These are phyloP conservation scores for Drosophila mimetica DNA, from an alignment of 2,888 invertebrate species.

Conservation along the genomic window DNA sequence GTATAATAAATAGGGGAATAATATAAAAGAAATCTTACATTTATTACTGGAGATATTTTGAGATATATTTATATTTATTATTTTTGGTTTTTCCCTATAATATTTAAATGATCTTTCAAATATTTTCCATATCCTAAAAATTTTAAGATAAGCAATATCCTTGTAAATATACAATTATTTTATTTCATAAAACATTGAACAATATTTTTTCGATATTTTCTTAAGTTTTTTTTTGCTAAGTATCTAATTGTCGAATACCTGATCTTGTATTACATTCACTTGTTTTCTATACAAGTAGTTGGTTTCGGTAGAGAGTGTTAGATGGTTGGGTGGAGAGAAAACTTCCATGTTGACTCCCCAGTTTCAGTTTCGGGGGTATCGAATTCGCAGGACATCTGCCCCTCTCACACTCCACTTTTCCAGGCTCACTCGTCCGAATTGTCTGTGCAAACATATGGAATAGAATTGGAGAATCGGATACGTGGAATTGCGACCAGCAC, in stretches of 20 bases:
- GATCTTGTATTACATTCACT: not conserved
- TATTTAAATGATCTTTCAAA: too few species aligned
- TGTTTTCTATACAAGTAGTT: constrained; percentile 10
- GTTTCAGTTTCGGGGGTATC: constrained; percentile 54
- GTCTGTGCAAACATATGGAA: constrained; percentile 55
- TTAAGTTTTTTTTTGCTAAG: not conserved
- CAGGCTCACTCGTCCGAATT: constrained; percentile 56
- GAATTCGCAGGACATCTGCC: constrained; percentile 47
- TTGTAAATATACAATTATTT: too few species aligned
- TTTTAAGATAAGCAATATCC: too few species aligned
- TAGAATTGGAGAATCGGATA: constrained; percentile 45
- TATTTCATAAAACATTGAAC: too few species aligned
- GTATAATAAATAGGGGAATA: not conserved
- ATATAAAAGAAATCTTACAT: not conserved
- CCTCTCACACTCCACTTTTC: constrained; percentile 3
- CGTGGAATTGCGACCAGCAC: constrained; percentile 41
- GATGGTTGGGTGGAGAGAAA: constrained; percentile 22
- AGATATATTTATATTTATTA: too few species aligned
- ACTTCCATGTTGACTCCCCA: constrained; percentile 8
- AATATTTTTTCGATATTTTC: not conserved
- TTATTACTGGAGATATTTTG: not conserved
- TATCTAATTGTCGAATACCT: not conserved
- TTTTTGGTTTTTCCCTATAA: not conserved
- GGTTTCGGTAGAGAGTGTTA: constrained; percentile 1
- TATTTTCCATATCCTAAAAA: too few species aligned